Evolutionary conservation across 2,113 vertebrate genomes (phyloP), one percentile per base, ranked within the genome.

Genomic region (Stomatorhinus ivindoensis): DNA sequence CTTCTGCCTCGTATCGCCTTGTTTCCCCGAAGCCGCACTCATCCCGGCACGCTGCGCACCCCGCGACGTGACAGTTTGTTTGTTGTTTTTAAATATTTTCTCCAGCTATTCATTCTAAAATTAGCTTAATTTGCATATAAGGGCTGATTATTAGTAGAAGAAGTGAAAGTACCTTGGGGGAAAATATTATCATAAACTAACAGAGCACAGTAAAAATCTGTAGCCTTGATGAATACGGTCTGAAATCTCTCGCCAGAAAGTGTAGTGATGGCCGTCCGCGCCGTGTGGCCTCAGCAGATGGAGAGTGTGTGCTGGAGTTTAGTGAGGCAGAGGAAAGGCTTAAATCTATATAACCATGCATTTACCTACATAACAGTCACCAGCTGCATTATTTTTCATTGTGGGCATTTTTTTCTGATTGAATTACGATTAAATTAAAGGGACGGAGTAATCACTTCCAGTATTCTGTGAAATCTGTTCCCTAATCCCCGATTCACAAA

Each of bases 391-490:
- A 42, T 91, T 91, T 87, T 87, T 93, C 87, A 89, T 85, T 85
- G 89, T 21, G 15, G 11, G 89, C 91, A 87, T 93, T 91, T 93
- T 47, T 47, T 53, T 90, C 92, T 92, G 91, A 65, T 69, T n/a
- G 73, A 90, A 88, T 91, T 24, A 91, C 87, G 88, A 90, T 76
- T 87, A 92, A 93, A 93, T 92, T 89, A 91, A 91, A 91, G 88
- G 90, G 89, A 91, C 89, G 91, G 90, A 93, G 93, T 93, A 93
- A 94, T 94, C 91, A 94, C 91, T 92, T 90, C 91, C 87, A 91
- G 91, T 19, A 17, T 88, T 88, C 89, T 87, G 61, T 31, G 92
- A 93, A 94, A 92, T 90, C 1, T 39, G 69, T 89, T 91, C 92
- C 89, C 90, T 47, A 90, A 92, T 94, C 93, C 92, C 92, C 89